Evolutionary conservation across 2,888 invertebrate genomes (phyloP), one percentile per base, ranked within the genome.

Genomic region (Campoplex capitator): DNA sequence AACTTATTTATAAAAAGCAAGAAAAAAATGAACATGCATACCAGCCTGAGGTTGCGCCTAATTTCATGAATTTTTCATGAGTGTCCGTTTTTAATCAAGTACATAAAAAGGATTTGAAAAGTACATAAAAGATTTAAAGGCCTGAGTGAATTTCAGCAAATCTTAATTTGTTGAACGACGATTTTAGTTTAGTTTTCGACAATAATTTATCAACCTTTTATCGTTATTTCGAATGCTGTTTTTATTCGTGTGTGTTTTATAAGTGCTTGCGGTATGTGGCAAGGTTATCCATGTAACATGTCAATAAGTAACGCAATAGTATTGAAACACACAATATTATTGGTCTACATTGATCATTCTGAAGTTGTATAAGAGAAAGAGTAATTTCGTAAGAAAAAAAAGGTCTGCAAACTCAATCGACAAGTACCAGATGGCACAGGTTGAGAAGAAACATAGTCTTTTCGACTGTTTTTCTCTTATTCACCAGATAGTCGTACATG

Each of bases 401-500:
- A 58, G 38, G 16, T 35, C 9, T 62, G 42, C 48, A 76, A 75
- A 77, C 58, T 83, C 83, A 76, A 76, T 77, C 32, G 83, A 76
- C 58, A 38, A 74, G 45, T 54, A 68, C 32, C 54, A 70, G 58
- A 77, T 78, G 68, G 45, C 48, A 35, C 42, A 51, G n/a, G 45
- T 48, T 42, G 28, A 35, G 78, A n/a, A 56, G 75, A 80, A 67
- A 11, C 23, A 1, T 28, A 32, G 35, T 13, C 28, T 76, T 62
- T 28, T 35, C 32, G 23, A n/a, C n/a, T 80, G n/a, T 58, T 77
- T 45, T 28, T 74, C 54, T 54, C 35, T 32, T 68, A 74, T 76
- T 70, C 42, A 58, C 73, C 77, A 77, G 76, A 86, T 84, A 62
- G 73, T 58, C 51, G 80, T 38, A 67, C 81, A 83, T 71, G 77